A percentile compares a stretch with the other conserved stretches of the same genome.
These are phyloP conservation scores for Andrena marginata DNA, from an alignment of 2,888 invertebrate genomes.

Conservation along the genomic window DNA sequence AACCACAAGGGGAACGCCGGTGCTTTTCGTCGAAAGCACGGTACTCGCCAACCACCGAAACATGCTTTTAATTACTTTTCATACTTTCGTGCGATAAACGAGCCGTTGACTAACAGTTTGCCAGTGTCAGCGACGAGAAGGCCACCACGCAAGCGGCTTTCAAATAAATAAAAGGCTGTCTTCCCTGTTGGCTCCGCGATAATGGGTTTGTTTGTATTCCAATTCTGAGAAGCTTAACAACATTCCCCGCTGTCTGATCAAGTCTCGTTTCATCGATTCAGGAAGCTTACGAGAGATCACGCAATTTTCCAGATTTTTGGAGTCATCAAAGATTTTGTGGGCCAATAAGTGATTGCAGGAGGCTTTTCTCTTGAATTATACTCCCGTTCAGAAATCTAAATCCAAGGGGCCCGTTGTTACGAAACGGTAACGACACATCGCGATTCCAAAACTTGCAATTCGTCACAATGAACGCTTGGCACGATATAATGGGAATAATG, in stretches of 20 bases:
- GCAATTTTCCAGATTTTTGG: conserved; percentile 28
- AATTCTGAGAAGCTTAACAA: conserved; percentile 81
- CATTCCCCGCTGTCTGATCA: conserved; percentile 51
- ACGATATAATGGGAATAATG: conserved; percentile 67
- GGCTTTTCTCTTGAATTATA: background rate
- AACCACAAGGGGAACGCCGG: background rate
- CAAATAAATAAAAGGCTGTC: conserved; percentile 78
- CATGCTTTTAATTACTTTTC: conserved; percentile 82
- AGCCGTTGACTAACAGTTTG: conserved; percentile 78
- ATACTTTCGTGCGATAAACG: conserved; percentile 78
- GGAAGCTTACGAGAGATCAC: background rate
- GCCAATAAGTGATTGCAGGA: background rate
- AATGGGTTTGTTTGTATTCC: conserved; percentile 83
- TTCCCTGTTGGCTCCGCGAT: conserved; percentile 81
- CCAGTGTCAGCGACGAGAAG: conserved; percentile 53
- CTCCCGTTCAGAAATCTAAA: conserved; percentile 39
- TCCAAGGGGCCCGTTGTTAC: conserved; percentile 21
- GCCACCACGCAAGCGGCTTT: conserved; percentile 72
- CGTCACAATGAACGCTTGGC: conserved; percentile 42
- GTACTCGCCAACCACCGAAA: conserved; percentile 45
- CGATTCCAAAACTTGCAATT: conserved; percentile 45
- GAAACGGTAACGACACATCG: conserved; percentile 43
- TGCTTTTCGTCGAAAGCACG: conserved; percentile 36
- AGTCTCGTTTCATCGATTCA: conserved; percentile 32
- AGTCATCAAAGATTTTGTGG: background rate